Evolutionary conservation across 2,113 vertebrate genomes (phyloP), one percentile per base, ranked within the genome.

Genomic region (Sinocyclocheilus anophthalmus): DNA sequence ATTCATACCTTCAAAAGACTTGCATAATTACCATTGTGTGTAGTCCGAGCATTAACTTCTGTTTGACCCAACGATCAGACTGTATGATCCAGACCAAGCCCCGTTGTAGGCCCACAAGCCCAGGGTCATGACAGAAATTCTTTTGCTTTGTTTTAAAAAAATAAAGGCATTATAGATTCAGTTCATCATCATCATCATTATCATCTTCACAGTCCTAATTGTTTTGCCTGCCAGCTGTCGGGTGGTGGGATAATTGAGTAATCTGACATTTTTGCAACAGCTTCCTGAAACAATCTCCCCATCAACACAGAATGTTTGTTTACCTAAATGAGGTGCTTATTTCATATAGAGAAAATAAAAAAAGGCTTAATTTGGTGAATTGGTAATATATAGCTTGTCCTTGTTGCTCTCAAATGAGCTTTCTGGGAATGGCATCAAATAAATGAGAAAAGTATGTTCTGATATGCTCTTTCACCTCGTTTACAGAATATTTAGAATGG

Each of bases 101-200:
- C 12, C 39, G 11, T 20, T n/a, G 30, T 30, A 59, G 11, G 55
- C 72, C 70, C 67, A 37, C 30, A 30, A 45, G 70, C 67, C 12
- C 26, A 55, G 53, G 53, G n/a, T 72, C 59, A 37, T 33, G 77
- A 75, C 73, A 78, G 22, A 87, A 86, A 89, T 83, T 89, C 87
- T 90, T 85, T 85, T 65, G 11, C 70, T 88, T 90, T 63, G 61
- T 88, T 92, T 92, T 91, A 86, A 85, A 94, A 72, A 95, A 94
- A 94, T 91, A 90, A 93, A 94, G 88, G 89, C 91, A 93, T 94
- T 93, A 93, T 59, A 89, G 88, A 87, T 91, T 93, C 87, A 89
- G 91, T 92, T 94, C 91, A 93, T 94, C 92, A 94, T 94, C 92
- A 94, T 93, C 91, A 94, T 93, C 93, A 95, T 95, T 93, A 95